Conservation (phyloP, 2,797 vertebrate genomes). For the Diglossa cyanea region DNA sequence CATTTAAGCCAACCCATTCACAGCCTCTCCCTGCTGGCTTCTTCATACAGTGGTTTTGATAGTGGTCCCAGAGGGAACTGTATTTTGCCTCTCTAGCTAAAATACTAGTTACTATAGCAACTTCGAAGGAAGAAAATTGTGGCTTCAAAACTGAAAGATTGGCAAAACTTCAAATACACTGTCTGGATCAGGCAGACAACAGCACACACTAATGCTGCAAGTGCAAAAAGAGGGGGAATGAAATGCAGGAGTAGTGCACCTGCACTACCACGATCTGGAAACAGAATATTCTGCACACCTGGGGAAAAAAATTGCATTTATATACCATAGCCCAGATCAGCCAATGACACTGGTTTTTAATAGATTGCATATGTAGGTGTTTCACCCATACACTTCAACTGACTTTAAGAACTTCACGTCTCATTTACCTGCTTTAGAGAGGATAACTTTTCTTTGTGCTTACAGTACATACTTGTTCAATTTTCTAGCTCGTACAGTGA, state of each 20-base stretch:
- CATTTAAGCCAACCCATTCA: conserved; percentile 69
- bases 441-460: conserved; percentile 83
- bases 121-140: conserved; percentile 55
- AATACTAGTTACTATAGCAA: conserved; percentile 72
- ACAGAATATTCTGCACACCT: conserved; percentile 41
- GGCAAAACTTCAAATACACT: conserved; percentile 66
- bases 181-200: conserved; percentile 66
- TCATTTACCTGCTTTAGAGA: conserved; percentile 90
- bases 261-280: conserved; percentile 24
- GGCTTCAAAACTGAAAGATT: conserved; percentile 59
- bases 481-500: conserved; percentile 84
- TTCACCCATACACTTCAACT: conserved; percentile 87
- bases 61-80: conserved; percentile 78
- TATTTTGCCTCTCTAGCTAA: conserved; percentile 71
- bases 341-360: conserved; percentile 84
- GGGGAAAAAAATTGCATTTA: conserved; percentile 31
- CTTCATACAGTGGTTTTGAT: conserved; percentile 76
- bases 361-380: conserved; percentile 93
- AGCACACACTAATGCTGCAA: conserved; percentile 10
- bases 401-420: conserved; percentile 87
- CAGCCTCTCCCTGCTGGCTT: conserved; percentile 74
- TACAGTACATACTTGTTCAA: conserved; percentile 85
- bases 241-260: conserved; percentile 36
- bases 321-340: conserved; percentile 65
- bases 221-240: conserved; percentile 9